Evolutionary conservation across 2,888 invertebrate species (phyloP).

Genomic region (Vannuccia rotundouncinata): DNA sequence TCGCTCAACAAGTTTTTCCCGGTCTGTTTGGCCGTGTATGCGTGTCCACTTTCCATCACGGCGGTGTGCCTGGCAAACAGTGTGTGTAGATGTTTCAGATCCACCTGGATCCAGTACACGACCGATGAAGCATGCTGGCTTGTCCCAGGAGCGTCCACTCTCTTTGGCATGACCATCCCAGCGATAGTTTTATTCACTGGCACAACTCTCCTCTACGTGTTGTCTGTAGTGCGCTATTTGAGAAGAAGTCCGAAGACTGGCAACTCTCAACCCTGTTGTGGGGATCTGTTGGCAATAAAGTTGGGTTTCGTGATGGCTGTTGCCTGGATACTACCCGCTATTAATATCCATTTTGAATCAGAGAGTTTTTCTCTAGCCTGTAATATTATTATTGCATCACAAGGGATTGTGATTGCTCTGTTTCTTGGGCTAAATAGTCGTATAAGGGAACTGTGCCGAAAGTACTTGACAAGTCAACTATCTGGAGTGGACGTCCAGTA

Average conservation of each 20-base stretch:
- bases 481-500: too few relatives aligned
- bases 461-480: too few relatives aligned
- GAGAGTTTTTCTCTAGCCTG: constrained; percentile 18
- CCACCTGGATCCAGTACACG: neutral
- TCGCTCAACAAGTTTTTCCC: too few relatives aligned
- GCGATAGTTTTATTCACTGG: neutral
- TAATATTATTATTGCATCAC: constrained; percentile 32
- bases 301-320: constrained; percentile 11
- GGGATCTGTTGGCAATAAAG: neutral
- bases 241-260: neutral
- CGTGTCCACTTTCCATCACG: neutral
- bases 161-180: constrained; percentile 33
- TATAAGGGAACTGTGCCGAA: neutral
- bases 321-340: constrained; percentile 30
- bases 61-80: neutral
- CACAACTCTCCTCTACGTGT: neutral
- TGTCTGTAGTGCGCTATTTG: neutral
- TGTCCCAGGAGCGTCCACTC: neutral
- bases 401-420: constrained; percentile 22
- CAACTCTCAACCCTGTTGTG: neutral
- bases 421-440: neutral
- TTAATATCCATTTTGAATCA: constrained; percentile 6
- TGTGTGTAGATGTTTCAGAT: constrained; percentile 26
- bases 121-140: constrained; percentile 24
- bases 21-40: neutral